Base-by-base conservation (phyloP, 1,140 invertebrate species). In the Macrocentrus cingulum region DNA sequence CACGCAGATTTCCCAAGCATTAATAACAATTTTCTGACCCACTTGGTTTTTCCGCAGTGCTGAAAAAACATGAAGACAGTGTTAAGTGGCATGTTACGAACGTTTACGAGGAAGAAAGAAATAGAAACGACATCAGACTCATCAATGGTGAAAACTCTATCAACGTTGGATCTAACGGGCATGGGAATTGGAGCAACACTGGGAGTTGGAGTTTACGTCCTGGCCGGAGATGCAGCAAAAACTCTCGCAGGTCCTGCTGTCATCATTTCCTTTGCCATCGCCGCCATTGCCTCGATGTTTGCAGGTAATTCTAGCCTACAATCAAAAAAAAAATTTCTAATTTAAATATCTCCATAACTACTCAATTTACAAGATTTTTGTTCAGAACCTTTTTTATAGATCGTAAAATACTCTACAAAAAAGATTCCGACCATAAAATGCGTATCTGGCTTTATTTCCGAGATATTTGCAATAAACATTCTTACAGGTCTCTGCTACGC, bases 171-270 rank as follows among this genome's bases (percentile, higher is more conserved):
- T 74, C 79, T 94, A 5, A 92, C 89, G 0, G 86, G 87, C 1
- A 71, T 94, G 1, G 91, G 91, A 34, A 87, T 95, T 18, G 92
- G 92, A 7, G 91, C 90, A 59, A 95, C 92, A 0, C 74, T 95
- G 7, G 93, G 93, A 2, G 88, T 94, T 19, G 92, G 93, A 11
- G 88, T 95, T 9, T 96, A 95, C 80, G 91, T 95, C 5, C 74
- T 95, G 18, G 90, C 90, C 13, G 92, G 92, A 8, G 85, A 91
- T 60, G 91, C 94, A n/a, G 88, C 91, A 18, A 87, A 85, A 71
- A 81, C 85, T 48, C 84, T 83, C 45, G 88, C 92, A 0, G 92
- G 92, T 0, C 92, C 92, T 0, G 86, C 91, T 29, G 91, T 94
- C 8, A 81, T 91, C 34, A 64, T 95, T 25, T 93, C 91, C 4